Evolutionary conservation across 2,113 vertebrate genomes (phyloP).

Genomic region (Panthera tigris): DNA sequence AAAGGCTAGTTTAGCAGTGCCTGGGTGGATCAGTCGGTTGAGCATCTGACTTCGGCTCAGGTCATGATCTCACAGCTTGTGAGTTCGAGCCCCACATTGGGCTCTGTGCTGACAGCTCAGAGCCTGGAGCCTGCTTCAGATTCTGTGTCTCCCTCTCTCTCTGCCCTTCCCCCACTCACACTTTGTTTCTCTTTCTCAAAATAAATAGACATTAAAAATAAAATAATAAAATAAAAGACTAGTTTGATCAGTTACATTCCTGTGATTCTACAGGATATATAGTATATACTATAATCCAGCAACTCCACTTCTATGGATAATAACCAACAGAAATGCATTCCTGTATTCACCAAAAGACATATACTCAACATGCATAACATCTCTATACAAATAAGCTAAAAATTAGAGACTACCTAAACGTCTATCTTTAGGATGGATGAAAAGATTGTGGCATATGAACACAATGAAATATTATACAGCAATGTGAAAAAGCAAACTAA

Average conservation of each 20-base stretch:
- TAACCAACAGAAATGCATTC: neutral
- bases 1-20: neutral
- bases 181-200: no score
- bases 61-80: no score
- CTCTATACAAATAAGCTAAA: neutral
- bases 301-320: neutral
- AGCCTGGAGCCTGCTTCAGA: no score
- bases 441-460: neutral
- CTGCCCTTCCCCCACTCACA: no score
- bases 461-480: neutral
- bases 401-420: neutral
- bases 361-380: neutral
- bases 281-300: neutral
- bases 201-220: no score
- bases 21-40: no score
- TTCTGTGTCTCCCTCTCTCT: no score
- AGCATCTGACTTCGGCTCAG: no score
- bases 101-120: no score
- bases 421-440: neutral
- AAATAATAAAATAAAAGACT: no score
- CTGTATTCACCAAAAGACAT: neutral
- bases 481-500: neutral
- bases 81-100: no score
- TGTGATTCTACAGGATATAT: neutral
- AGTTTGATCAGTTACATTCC: neutral